Evolutionary conservation across 2,888 invertebrate species (phyloP), one percentile per base, ranked within the genome.

Genomic region (Cheilosia grossa): DNA sequence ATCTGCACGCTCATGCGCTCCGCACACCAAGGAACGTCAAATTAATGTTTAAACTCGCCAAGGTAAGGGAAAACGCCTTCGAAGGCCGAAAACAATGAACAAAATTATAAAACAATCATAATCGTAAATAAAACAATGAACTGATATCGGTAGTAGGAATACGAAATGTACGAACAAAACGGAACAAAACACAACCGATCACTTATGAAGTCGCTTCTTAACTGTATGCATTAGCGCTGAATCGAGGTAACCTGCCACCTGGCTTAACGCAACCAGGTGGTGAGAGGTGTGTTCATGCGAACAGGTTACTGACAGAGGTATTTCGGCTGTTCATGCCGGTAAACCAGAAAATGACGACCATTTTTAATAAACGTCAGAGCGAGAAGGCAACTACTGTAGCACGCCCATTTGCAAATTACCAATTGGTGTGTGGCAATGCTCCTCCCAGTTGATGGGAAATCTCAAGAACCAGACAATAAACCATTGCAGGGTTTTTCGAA

Each of bases 201-300:
- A 70, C 63, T 51, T 21, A 56, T 59, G 49, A 83, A 80, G 83
- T 54, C 74, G 70, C 74, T 58, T 70, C 74, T 69, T 74, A 64
- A 83, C 83, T 83, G 83, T 63, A 49, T 69, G 70, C 74, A 56
- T 58, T 74, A 54, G 59, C 40, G 30, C 24, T 40, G 63, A 80
- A 67, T 58, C 64, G 75, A 83, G 54, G 80, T 70, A 70, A 80
- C 51, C 51, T 80, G 83, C 80, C 83, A 83, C 83, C 69, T 80
- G 80, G 66, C 54, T 40, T 40, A 27, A 19, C 27, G n/a, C 40
- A 42, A 79, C 82, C 72, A 74, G 69, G 72, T 83, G 77, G 72
- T 83, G 77, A 70, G 83, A 59, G 80, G 83, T 59, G 83, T 83
- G 67, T 66, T 79, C 24, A 24, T 7, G 42, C 63, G 58, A 79